Percentiles rank a stretch among this genome's conserved stretches.
Evolutionary conservation across 2,113 vertebrate species (phyloP).

Genomic region (Urocynchramus pylzowi): DNA sequence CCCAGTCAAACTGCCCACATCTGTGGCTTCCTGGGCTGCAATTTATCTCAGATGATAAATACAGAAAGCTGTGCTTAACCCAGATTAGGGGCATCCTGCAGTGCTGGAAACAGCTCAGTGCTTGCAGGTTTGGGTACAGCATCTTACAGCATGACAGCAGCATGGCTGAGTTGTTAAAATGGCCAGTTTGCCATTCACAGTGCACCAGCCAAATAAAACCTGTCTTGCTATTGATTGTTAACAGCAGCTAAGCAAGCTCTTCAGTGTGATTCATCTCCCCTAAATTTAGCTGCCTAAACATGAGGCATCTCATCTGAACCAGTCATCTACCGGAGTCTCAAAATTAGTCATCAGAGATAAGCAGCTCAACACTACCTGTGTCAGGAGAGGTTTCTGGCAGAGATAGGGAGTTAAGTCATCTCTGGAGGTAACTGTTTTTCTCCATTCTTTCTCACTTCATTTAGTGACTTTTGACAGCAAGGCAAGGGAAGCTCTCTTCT

Average conservation of each 20-base stretch:
- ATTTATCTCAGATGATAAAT: not conserved
- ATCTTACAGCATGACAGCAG: not conserved
- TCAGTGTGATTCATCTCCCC: constrained; percentile 9
- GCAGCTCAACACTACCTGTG: constrained; percentile 3
- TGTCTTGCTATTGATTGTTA: not conserved
- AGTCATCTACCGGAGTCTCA: not conserved
- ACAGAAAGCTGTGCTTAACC: not conserved
- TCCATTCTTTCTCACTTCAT: not conserved
- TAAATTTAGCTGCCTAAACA: constrained; percentile 36
- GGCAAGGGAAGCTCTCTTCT: not conserved
- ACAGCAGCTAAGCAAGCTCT: not conserved
- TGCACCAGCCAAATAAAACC: not conserved
- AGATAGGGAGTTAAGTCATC: not conserved
- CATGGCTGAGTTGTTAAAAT: not conserved
- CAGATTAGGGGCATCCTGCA: constrained; percentile 6
- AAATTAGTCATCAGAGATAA: constrained; percentile 41
- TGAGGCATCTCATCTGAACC: not conserved
- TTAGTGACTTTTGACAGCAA: not conserved
- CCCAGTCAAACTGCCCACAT: not conserved
- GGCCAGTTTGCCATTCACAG: not conserved
- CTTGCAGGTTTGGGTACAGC: not conserved
- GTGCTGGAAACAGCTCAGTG: not conserved
- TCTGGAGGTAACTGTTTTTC: not conserved
- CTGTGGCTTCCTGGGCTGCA: not conserved
- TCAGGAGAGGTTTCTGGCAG: not conserved